Conservation (phyloP, 1,140 invertebrate species). For the Diabrotica undecimpunctata region DNA sequence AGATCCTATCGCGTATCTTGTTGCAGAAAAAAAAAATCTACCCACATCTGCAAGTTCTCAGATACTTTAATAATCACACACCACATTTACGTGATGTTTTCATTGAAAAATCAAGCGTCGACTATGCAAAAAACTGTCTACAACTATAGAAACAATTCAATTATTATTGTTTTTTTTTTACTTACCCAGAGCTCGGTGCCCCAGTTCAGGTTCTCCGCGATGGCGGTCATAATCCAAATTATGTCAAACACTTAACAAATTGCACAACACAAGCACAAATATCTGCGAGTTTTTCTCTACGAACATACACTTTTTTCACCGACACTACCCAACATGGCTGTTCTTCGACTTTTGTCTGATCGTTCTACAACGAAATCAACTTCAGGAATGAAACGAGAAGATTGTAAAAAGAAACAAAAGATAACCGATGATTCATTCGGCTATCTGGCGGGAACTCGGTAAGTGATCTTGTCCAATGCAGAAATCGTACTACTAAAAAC, state of each 20-base stretch:
- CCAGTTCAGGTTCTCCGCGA: slow-evolving; percentile 55
- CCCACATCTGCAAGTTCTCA: too few relatives aligned
- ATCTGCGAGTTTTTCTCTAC: slow-evolving; percentile 25
- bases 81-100: too few relatives aligned
- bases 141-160: not conserved
- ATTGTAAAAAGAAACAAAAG: not conserved
- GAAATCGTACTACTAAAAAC: too few relatives aligned
- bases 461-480: not conserved
- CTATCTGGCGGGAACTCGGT: not conserved
- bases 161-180: slow-evolving; percentile 23
- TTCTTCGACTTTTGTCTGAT: slow-evolving; percentile 7
- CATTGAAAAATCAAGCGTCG: too few relatives aligned
- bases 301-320: slow-evolving; percentile 29
- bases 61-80: too few relatives aligned
- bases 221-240: slow-evolving; percentile 36
- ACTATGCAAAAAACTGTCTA: not conserved
- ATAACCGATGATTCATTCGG: not conserved
- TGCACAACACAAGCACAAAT: slow-evolving; percentile 31
- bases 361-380: slow-evolving; percentile 5
- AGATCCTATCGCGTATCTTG: not conserved
- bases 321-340: slow-evolving; percentile 41
- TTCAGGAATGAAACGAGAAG: slow-evolving; percentile 16
- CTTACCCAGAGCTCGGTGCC: slow-evolving; percentile 60
- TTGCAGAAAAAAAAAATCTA: not conserved
- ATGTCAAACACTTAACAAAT: slow-evolving; percentile 24